Evolutionary conservation across 2,797 vertebrate genomes (phyloP).

Genomic region (Staurois parvus): DNA sequence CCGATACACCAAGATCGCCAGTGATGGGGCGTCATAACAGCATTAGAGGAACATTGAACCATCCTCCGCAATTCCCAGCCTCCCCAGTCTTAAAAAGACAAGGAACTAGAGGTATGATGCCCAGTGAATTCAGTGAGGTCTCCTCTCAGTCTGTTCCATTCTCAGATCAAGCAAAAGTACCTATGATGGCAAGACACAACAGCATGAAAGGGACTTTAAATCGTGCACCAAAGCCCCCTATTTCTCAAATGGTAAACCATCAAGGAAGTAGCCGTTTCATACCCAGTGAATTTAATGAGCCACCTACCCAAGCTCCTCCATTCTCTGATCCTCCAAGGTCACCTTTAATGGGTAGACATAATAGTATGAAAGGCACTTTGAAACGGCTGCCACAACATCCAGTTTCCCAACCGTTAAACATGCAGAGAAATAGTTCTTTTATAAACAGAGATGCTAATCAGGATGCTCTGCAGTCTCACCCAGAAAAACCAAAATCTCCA

Average conservation of each 20-base stretch:
- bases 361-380: conserved; percentile 48
- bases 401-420: conserved; percentile 59
- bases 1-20: conserved; percentile 13
- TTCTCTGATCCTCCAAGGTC: conserved; percentile 65
- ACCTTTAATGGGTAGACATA: conserved; percentile 37
- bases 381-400: not conserved
- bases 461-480: conserved; percentile 50
- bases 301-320: conserved; percentile 49
- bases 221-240: not conserved
- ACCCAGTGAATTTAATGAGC: conserved; percentile 71
- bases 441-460: conserved; percentile 72
- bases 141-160: conserved; percentile 18
- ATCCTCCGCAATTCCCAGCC: not conserved
- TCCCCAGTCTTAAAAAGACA: conserved; percentile 66
- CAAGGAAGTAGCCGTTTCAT: conserved; percentile 72
- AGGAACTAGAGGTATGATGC: conserved; percentile 70
- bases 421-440: conserved; percentile 72
- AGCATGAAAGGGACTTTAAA: conserved; percentile 37
- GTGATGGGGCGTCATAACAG: not conserved
- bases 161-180: conserved; percentile 13
- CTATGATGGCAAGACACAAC: conserved; percentile 26
- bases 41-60: not conserved
- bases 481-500: not conserved
- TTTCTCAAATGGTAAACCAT: conserved; percentile 62
- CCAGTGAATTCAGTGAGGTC: conserved; percentile 72